Percentiles rank a stretch among this genome's conserved stretches.
phyloP scores from a whole-genome alignment of 1,140 invertebrate genomes.

The Calliphora vicina region DNA sequence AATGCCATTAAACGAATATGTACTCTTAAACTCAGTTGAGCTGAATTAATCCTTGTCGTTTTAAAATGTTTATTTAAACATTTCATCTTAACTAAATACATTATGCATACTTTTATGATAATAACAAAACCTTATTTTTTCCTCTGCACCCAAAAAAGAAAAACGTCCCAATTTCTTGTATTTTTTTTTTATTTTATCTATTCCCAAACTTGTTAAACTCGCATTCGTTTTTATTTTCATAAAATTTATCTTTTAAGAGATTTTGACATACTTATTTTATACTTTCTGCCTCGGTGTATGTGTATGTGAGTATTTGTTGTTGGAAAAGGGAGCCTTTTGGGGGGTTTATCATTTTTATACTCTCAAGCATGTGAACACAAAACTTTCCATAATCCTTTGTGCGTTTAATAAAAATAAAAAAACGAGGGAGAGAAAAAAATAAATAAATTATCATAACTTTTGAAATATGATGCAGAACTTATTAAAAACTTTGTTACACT shows the following conservation, averaged over 20 bases:
- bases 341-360: background rate
- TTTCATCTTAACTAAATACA: no score
- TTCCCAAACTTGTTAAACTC: background rate
- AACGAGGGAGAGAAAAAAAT: background rate
- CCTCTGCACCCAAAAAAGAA: no score
- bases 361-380: background rate
- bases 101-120: no score
- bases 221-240: background rate
- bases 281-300: no score
- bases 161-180: no score
- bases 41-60: no score
- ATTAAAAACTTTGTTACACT: slow-evolving; percentile 14
- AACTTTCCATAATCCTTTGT: background rate
- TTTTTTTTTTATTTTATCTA: background rate
- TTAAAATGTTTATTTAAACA: no score
- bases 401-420: background rate
- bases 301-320: no score
- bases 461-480: slow-evolving; percentile 13
- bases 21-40: no score
- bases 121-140: no score
- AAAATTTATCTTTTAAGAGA: background rate
- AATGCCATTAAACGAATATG: no score
- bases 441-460: slow-evolving; percentile 15
- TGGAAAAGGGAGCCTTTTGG: no score
- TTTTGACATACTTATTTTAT: slow-evolving; percentile 1